phyloP scores from a whole-genome alignment of 2,797 vertebrate species.

The Leucoraja ocellata region DNA sequence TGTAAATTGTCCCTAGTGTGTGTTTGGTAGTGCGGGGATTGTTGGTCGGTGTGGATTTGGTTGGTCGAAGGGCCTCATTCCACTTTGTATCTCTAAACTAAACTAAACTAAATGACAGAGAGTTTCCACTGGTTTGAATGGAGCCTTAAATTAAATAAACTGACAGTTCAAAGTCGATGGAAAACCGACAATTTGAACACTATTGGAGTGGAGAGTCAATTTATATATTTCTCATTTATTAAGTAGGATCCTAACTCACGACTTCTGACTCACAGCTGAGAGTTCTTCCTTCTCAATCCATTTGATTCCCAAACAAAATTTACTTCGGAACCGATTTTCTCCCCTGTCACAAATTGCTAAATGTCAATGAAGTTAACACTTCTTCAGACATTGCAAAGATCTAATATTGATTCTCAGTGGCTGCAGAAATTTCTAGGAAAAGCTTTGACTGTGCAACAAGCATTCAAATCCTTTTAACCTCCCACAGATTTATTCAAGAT shows the following conservation, averaged over 20 bases:
- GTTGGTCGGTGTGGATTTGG: too few species aligned
- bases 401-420: not conserved
- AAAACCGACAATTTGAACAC: not conserved
- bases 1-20: too few species aligned
- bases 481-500: too few species aligned
- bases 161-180: not conserved
- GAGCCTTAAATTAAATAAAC: not conserved
- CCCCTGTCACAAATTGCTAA: not conserved
- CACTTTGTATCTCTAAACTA: too few species aligned
- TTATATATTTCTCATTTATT: not conserved
- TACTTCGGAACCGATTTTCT: not conserved
- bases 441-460: not conserved
- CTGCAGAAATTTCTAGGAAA: not conserved
- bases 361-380: not conserved
- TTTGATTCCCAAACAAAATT: not conserved
- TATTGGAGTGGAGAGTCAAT: not conserved
- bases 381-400: not conserved
- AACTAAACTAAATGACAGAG: too few species aligned
- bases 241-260: not conserved
- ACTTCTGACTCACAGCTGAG: not conserved
- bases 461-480: too few species aligned
- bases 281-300: not conserved
- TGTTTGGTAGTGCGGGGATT: too few species aligned
- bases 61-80: too few species aligned
- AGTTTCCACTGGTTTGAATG: not conserved